phyloP scores from a whole-genome alignment of 2,888 invertebrate genomes.

The Poecilobothrus nobilitatus region DNA sequence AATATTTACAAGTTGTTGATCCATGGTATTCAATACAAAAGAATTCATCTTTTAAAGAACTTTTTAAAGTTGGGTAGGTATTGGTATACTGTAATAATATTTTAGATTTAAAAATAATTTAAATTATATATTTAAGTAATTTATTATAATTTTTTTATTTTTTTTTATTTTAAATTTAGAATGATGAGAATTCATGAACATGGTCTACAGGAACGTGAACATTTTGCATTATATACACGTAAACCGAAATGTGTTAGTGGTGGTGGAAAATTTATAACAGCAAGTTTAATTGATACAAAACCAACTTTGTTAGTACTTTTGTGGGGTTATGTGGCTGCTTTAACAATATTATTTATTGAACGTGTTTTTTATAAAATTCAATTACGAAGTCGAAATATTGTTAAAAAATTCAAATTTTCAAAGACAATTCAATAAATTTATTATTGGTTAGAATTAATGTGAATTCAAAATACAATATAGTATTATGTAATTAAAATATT shows the following conservation, averaged over 20 bases:
- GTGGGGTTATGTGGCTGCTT: slow-evolving; percentile 42
- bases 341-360: neutral
- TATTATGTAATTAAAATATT: no score
- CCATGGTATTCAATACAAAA: slow-evolving; percentile 57
- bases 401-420: no score
- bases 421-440: no score
- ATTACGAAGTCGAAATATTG: neutral
- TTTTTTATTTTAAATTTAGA: slow-evolving; percentile 34
- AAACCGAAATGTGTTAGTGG: slow-evolving; percentile 51
- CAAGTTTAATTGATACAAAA: slow-evolving; percentile 52
- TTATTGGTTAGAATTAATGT: no score
- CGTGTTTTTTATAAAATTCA: slow-evolving; percentile 2
- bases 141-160: slow-evolving; percentile 22
- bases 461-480: no score
- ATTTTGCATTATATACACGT: slow-evolving; percentile 49
- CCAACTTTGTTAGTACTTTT: slow-evolving; percentile 46
- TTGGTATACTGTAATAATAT: neutral
- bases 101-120: no score
- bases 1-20: slow-evolving; percentile 54
- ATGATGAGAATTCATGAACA: slow-evolving; percentile 51
- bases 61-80: slow-evolving; percentile 54
- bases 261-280: slow-evolving; percentile 49
- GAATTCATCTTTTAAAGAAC: slow-evolving; percentile 53
- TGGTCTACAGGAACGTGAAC: slow-evolving; percentile 51
- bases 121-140: neutral